These are phyloP conservation scores for Crocidura indochinensis DNA, from an alignment of 2,797 vertebrate species.

Conservation along the genomic window DNA sequence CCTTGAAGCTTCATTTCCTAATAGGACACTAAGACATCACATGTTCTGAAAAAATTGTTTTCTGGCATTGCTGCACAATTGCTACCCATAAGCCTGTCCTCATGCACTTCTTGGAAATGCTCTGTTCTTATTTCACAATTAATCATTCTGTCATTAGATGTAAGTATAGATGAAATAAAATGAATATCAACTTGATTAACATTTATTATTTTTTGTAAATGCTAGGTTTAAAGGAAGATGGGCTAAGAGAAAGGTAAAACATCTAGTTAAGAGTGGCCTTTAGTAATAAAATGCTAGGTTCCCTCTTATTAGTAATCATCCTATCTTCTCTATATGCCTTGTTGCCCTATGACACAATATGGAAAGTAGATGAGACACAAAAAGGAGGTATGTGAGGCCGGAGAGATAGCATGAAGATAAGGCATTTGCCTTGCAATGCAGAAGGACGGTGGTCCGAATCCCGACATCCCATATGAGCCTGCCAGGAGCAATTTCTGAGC, in stretches of 20 bases:
- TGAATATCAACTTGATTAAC: background rate
- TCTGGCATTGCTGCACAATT: background rate
- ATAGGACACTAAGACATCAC: background rate
- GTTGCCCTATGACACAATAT: background rate
- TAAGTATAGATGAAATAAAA: background rate
- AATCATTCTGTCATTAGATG: background rate
- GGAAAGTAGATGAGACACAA: background rate
- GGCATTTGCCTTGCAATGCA: no score
- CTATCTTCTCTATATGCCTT: background rate
- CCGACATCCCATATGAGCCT: no score
- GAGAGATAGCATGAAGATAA: no score
- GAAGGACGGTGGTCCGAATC: no score
- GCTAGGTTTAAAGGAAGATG: background rate
- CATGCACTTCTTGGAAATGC: background rate
- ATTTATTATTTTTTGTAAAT: background rate
- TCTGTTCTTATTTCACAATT: conserved; percentile 1
- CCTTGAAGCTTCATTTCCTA: background rate
- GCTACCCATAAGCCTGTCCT: background rate
- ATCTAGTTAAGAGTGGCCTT: no score
- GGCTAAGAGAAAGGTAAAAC: background rate
- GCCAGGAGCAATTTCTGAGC: no score
- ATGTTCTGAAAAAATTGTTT: background rate
- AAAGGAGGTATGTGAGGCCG: background rate
- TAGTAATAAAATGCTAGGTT: background rate
- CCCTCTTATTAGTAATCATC: background rate